These are phyloP conservation scores for Oasisia sp. DNA, from an alignment of 2,888 invertebrate genomes.

Conservation along the genomic window DNA sequence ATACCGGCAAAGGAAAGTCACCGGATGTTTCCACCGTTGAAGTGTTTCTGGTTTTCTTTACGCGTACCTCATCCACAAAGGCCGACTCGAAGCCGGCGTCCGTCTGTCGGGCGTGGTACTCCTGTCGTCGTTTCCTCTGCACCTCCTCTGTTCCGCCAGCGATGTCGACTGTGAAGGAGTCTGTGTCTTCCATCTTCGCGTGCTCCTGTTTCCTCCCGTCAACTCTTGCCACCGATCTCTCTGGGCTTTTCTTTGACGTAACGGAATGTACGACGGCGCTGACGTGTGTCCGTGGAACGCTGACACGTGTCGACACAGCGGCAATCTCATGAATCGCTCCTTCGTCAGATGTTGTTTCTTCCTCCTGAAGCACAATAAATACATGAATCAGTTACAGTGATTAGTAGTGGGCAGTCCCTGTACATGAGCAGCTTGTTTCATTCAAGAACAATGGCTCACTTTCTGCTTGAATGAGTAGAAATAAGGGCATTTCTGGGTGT, in stretches of 20 bases:
- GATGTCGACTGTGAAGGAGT: conserved; percentile 39
- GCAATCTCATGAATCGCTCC: not conserved
- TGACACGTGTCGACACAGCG: not conserved
- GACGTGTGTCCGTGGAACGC: not conserved
- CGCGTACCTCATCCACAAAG: conserved; percentile 40
- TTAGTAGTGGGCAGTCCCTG: not conserved
- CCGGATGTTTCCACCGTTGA: conserved; percentile 35
- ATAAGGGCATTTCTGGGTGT: too few species aligned
- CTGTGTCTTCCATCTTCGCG: conserved; percentile 40
- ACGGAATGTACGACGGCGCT: not conserved
- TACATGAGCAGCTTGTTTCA: too few species aligned
- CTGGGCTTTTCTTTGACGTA: not conserved
- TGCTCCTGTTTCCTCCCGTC: conserved; percentile 24
- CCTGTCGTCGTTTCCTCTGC: conserved; percentile 32
- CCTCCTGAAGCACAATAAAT: not conserved
- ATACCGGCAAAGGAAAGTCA: conserved; percentile 65
- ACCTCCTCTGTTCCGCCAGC: conserved; percentile 41
- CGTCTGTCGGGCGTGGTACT: conserved; percentile 38
- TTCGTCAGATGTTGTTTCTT: not conserved
- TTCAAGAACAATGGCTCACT: too few species aligned
- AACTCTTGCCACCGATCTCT: conserved; percentile 26
- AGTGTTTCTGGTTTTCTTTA: conserved; percentile 34
- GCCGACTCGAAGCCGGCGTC: conserved; percentile 40
- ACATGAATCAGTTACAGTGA: not conserved
- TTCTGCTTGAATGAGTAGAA: too few species aligned